Conservation (phyloP, 2,113 vertebrate species). For the Madoqua kirkii region DNA sequence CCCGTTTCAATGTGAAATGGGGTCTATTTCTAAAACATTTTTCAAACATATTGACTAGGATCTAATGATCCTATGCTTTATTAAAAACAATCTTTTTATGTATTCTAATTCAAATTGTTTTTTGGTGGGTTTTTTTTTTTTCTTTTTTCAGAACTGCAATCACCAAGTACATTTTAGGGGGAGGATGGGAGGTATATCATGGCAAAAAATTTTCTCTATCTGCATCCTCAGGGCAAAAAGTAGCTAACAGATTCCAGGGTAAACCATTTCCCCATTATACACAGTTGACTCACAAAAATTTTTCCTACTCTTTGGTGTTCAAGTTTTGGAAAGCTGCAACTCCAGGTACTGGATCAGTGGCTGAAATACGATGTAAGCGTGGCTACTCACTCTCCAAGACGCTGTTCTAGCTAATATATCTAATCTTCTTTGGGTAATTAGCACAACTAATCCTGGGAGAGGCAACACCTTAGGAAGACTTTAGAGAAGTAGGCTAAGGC, state of each 20-base stretch:
- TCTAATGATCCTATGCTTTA: neutral
- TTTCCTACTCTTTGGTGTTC: neutral
- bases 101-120: neutral
- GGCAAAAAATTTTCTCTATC: neutral
- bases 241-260: neutral
- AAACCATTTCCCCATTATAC: neutral
- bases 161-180: neutral
- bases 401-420: neutral
- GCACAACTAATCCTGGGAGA: constrained; percentile 3
- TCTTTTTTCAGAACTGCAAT: neutral
- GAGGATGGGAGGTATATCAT: accelerated
- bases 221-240: neutral
- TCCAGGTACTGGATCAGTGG: neutral
- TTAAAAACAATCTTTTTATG: neutral
- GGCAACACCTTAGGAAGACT: neutral
- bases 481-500: accelerated
- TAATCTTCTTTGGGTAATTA: constrained; percentile 46
- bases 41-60: neutral
- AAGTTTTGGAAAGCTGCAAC: neutral
- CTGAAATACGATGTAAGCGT: neutral
- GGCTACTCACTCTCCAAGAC: neutral
- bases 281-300: neutral
- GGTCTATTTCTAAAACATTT: neutral
- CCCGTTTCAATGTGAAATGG: accelerated
- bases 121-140: no score